Conservation (phyloP, 2,888 invertebrate genomes). For the Phrixothrix hirtus region DNA sequence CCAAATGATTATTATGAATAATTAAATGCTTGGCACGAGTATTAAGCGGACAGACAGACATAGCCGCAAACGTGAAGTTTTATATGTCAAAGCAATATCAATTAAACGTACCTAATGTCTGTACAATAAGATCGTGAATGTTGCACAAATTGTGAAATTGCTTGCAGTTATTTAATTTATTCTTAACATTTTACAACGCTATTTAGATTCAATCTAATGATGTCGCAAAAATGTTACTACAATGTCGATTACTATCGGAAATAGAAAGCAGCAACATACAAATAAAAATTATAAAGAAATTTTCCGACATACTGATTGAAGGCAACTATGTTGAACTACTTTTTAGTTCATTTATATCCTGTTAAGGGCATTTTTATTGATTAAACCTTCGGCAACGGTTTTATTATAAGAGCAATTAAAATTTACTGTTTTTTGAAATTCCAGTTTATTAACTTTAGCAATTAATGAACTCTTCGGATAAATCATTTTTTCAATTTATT, state of each 20-base stretch:
- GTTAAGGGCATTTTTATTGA: too few species aligned
- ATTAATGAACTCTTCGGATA: too few species aligned
- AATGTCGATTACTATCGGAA: slow-evolving; percentile 20
- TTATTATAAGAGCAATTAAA: too few species aligned
- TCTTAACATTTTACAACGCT: slow-evolving; percentile 27
- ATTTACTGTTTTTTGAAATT: too few species aligned
- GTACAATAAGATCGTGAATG: slow-evolving; percentile 34
- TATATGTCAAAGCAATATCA: slow-evolving; percentile 36
- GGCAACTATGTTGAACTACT: too few species aligned
- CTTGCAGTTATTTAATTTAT: slow-evolving; percentile 29
- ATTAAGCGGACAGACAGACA: slow-evolving; percentile 31
- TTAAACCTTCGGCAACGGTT: too few species aligned
- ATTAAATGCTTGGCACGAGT: slow-evolving; percentile 31
- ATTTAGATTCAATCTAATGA: slow-evolving; percentile 24
- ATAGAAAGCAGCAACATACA: slow-evolving; percentile 10
- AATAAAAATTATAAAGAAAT: neutral
- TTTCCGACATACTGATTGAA: neutral
- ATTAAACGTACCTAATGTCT: slow-evolving; percentile 32
- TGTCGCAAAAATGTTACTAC: slow-evolving; percentile 23
- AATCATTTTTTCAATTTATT: too few species aligned
- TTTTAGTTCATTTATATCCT: too few species aligned
- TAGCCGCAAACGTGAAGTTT: slow-evolving; percentile 31
- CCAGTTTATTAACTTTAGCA: too few species aligned
- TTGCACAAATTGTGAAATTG: slow-evolving; percentile 34
- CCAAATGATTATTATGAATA: slow-evolving; percentile 21